phyloP scores from a whole-genome alignment of 2,113 vertebrate genomes.

The Phaethon lepturus region DNA sequence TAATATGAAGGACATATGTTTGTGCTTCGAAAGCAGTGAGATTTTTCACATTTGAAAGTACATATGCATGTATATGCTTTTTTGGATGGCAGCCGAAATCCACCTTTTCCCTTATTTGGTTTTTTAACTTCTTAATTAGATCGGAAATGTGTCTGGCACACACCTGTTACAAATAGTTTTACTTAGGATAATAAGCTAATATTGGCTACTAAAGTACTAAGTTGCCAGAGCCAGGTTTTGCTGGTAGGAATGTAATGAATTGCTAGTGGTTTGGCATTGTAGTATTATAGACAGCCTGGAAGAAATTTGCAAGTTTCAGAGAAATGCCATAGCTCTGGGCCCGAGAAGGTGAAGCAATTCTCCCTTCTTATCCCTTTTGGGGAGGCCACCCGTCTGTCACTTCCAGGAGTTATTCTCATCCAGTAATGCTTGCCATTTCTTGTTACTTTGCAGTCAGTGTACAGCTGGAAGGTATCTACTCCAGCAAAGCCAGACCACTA shows the following conservation, averaged over 20 bases:
- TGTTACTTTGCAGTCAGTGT: neutral
- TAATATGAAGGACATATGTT: fast-evolving
- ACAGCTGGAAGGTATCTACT: neutral
- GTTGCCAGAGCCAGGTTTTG: neutral
- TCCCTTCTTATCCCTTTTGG: neutral
- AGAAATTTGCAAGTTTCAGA: neutral
- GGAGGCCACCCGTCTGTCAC: neutral
- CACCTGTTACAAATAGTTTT: neutral
- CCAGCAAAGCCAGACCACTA: neutral
- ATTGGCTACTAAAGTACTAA: neutral
- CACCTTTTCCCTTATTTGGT: neutral
- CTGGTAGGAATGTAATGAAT: neutral
- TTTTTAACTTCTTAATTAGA: neutral
- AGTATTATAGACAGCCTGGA: neutral
- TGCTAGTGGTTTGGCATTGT: neutral
- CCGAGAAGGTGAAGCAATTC: neutral
- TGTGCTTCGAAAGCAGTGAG: neutral
- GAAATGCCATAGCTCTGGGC: neutral
- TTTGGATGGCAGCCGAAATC: neutral
- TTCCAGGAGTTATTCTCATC: neutral
- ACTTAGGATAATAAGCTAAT: neutral
- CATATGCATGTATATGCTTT: fast-evolving
- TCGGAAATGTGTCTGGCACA: neutral
- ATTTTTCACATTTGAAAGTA: neutral
- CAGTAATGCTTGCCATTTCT: neutral